Percentiles rank a stretch among this genome's conserved stretches.
Evolutionary conservation across 2,888 invertebrate species (phyloP).

Genomic region (Synanthedon formicaeformis): DNA sequence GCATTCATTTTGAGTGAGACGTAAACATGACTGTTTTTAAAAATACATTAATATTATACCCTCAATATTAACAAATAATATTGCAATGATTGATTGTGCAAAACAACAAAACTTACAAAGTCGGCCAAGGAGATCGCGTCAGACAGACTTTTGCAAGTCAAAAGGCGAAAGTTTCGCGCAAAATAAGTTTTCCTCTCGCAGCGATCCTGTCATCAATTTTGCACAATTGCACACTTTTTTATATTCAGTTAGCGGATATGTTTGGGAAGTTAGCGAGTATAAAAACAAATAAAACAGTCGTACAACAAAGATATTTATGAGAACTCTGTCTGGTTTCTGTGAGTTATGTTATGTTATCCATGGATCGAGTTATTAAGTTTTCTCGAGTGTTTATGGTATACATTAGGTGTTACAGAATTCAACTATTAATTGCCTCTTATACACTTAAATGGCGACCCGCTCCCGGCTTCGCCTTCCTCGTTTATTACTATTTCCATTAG

Average conservation of each 20-base stretch:
- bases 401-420: background rate
- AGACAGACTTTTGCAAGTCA: background rate
- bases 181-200: background rate
- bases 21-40: too few relatives aligned
- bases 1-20: too few relatives aligned
- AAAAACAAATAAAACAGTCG: constrained; percentile 20
- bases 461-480: too few relatives aligned
- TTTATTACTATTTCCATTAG: too few relatives aligned
- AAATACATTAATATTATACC: too few relatives aligned
- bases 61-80: too few relatives aligned
- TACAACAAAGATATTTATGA: constrained; percentile 8
- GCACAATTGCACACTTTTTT: constrained; percentile 6
- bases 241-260: constrained; percentile 16
- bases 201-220: constrained; percentile 4
- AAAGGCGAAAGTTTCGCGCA: background rate
- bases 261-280: constrained; percentile 5
- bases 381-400: background rate
- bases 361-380: background rate
- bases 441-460: too few relatives aligned
- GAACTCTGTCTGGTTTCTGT: background rate
- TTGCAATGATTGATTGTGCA: background rate
- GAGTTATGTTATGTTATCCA: background rate
- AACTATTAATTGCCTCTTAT: too few relatives aligned
- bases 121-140: background rate
- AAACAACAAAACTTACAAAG: background rate